A percentile compares a stretch with the other conserved stretches of the same genome.
These are phyloP conservation scores for Himantopus leucocephalus DNA, from an alignment of 2,113 vertebrate species.

Conservation along the genomic window DNA sequence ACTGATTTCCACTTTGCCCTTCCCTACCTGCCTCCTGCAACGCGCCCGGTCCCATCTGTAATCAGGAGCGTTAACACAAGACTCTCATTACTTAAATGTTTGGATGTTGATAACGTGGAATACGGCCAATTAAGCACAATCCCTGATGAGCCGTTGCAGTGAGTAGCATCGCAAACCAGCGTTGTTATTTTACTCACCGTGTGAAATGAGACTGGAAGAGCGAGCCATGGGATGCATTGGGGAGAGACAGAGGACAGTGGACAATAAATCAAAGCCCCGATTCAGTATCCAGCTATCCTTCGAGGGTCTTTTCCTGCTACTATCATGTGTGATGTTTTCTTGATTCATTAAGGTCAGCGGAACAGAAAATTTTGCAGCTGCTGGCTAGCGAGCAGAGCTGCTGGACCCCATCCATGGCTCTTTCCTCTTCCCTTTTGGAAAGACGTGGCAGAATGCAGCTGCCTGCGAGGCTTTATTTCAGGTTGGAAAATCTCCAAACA, in stretches of 20 bases:
- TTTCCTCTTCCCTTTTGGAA: neutral
- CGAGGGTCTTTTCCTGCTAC: neutral
- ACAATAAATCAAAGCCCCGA: neutral
- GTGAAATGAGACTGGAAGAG: neutral
- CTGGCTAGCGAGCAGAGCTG: neutral
- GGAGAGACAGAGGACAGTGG: neutral
- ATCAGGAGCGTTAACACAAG: neutral
- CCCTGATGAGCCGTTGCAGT: neutral
- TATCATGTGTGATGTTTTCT: neutral
- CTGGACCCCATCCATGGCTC: neutral
- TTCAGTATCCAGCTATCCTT: neutral
- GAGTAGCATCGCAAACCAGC: neutral
- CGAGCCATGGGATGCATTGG: rapidly evolving
- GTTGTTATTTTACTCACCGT: neutral
- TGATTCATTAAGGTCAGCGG: neutral
- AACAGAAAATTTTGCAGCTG: constrained; percentile 1
- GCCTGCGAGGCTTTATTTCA: neutral
- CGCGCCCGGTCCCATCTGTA: rapidly evolving
- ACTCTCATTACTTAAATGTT: neutral
- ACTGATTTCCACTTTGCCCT: neutral
- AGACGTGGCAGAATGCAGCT: neutral
- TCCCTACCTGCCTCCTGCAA: neutral
- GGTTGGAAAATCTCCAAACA: neutral
- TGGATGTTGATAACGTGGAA: neutral
- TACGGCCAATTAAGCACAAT: neutral